Base-by-base conservation (phyloP, 2,113 vertebrate species). In the Xiphias gladius region DNA sequence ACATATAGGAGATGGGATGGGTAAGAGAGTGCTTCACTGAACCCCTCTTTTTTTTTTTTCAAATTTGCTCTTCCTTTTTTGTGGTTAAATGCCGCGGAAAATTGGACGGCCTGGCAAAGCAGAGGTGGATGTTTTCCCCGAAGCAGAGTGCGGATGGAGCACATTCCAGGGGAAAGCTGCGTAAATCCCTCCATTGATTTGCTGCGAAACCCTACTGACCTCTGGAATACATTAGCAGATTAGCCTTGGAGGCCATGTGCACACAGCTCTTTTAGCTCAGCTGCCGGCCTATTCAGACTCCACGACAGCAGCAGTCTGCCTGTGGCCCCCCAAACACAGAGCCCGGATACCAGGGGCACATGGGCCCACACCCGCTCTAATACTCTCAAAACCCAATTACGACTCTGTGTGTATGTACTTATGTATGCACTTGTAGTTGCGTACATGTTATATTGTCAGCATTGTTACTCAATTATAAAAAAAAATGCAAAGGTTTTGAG, bases 131-230 rank as follows among this genome's bases (percentile, higher is more conserved):
- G 93, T 92, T 94, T 92, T 90, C 88, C 88, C 89, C 62, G 70
- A 67, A 90, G 91, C 89, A 59, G 87, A 91, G 88, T 93, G 93
- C 73, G 83, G 93, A 95, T 86, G 84, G 91, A 83, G 89, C 94
- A 87, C 95, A 96, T 95, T 95, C 95, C 93, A 90, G 89, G 87
- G 90, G 86, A 95, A 94, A 95, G 93, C 94, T 94, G 91, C 89
- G 90, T 94, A 95, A 96, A 95, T 95, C 95, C 95, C 92, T 87
- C 91, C 93, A 95, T 94, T 96, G 94, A 96, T 95, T 94, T 89
- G 89, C 90, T 88, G 89, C 77, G 87, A 94, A 93, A 95, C 87
- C 93, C 93, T 94, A 88, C 93, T 95, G 95, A 96, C 95, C 95
- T 92, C 91, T 91, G 89, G 93, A 94, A 95, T 94, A 96, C 94